phyloP scores from a whole-genome alignment of 2,113 vertebrate genomes.

The Nicator chloris region DNA sequence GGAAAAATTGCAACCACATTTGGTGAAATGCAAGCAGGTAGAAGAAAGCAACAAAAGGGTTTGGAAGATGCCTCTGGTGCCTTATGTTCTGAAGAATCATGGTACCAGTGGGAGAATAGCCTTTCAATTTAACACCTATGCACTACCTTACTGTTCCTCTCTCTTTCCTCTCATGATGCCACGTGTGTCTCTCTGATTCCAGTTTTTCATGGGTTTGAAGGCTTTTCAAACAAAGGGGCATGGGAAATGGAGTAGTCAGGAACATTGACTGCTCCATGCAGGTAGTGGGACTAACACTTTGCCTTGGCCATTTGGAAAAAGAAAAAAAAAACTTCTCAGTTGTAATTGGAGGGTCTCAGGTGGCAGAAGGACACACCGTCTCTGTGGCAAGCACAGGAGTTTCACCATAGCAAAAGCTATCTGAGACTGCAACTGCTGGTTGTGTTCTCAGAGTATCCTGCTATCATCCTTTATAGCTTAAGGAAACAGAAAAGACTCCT shows the following conservation, averaged over 20 bases:
- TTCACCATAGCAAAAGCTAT: not conserved
- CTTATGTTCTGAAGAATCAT: not conserved
- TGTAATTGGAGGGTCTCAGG: not conserved
- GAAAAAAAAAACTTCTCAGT: not conserved
- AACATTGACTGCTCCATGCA: not conserved
- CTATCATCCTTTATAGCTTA: not conserved
- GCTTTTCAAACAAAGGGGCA: not conserved
- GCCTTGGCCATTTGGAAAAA: not conserved
- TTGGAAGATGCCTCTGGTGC: not conserved
- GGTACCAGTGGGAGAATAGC: not conserved
- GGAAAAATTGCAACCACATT: slow-evolving; percentile 28
- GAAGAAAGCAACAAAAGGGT: not conserved
- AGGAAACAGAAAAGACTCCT: not conserved
- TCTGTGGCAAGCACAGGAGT: not conserved
- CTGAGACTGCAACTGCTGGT: not conserved
- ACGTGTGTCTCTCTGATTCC: not conserved
- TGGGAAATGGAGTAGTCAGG: not conserved
- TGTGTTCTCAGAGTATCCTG: not conserved
- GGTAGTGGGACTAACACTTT: not conserved
- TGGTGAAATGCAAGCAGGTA: slow-evolving; percentile 27
- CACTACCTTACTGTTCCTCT: not conserved
- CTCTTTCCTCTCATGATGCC: not conserved
- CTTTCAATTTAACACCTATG: not conserved
- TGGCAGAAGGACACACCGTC: not conserved
- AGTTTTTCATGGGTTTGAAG: not conserved